Evolutionary conservation across 2,797 vertebrate genomes (phyloP).

Genomic region (Cetoscarus ocellatus): DNA sequence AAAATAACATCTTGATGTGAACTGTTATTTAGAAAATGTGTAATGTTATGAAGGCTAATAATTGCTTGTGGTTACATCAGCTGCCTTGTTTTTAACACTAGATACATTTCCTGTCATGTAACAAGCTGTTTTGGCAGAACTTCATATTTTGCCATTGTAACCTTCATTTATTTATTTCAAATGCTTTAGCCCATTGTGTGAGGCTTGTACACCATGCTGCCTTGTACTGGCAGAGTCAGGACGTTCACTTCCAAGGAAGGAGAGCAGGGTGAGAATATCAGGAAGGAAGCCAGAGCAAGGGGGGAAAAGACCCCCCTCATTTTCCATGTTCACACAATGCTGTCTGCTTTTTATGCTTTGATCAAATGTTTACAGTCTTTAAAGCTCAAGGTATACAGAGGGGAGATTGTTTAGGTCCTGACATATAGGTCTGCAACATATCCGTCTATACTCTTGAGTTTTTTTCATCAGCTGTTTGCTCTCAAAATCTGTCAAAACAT

Average conservation of each 20-base stretch:
- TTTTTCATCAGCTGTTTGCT: background rate
- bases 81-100: background rate
- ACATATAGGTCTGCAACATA: background rate
- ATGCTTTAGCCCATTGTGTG: constrained; percentile 16
- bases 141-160: background rate
- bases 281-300: constrained; percentile 71
- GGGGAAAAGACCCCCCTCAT: constrained; percentile 49
- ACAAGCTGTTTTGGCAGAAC: background rate
- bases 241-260: constrained; percentile 55
- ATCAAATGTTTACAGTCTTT: background rate
- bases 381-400: background rate
- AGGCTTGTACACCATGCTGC: constrained; percentile 4
- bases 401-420: background rate
- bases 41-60: background rate
- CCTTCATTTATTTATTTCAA: background rate
- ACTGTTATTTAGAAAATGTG: background rate
- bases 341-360: background rate
- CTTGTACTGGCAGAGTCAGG: constrained; percentile 55
- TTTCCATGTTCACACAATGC: constrained; percentile 15
- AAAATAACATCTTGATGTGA: background rate
- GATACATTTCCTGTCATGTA: constrained; percentile 3
- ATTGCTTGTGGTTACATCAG: constrained; percentile 26
- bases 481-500: background rate
- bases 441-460: background rate
- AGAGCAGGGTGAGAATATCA: constrained; percentile 48